These are phyloP conservation scores for Ophioninae sp. DNA, from an alignment of 2,888 invertebrate species.

Conservation along the genomic window DNA sequence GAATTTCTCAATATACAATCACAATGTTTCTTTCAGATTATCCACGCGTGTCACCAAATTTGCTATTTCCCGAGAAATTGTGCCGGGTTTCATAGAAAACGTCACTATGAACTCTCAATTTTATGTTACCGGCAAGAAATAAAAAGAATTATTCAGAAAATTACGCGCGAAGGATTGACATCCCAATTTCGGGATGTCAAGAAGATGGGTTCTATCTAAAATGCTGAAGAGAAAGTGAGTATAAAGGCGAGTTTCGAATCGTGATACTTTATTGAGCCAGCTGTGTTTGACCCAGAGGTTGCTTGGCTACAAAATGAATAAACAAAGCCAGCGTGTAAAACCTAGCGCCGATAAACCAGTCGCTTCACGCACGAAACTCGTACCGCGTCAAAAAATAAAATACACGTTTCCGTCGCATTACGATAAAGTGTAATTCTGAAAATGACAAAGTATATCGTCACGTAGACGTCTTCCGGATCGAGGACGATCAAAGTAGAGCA, in stretches of 20 bases:
- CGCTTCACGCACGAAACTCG: neutral
- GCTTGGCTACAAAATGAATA: constrained; percentile 41
- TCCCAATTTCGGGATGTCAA: neutral
- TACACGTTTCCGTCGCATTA: neutral
- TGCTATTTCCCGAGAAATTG: neutral
- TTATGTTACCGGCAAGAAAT: neutral
- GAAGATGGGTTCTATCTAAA: neutral
- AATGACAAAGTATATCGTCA: neutral
- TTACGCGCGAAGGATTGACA: neutral
- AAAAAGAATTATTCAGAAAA: neutral
- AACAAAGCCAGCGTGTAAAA: constrained; percentile 33
- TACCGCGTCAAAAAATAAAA: constrained; percentile 10
- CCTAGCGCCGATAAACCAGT: constrained; percentile 8
- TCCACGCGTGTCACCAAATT: neutral
- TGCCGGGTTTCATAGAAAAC: neutral
- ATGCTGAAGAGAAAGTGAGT: neutral
- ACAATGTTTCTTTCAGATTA: neutral
- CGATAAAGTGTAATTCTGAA: neutral
- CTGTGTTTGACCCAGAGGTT: constrained; percentile 42
- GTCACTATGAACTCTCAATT: neutral
- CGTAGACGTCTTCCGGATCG: neutral
- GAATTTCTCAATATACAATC: constrained; percentile 7
- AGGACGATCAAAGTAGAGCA: neutral
- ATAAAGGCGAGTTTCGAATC: neutral
- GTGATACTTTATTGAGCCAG: constrained; percentile 7